Evolutionary conservation across 2,888 invertebrate genomes (phyloP).

Genomic region (Chalcosyrphus nemorum): DNA sequence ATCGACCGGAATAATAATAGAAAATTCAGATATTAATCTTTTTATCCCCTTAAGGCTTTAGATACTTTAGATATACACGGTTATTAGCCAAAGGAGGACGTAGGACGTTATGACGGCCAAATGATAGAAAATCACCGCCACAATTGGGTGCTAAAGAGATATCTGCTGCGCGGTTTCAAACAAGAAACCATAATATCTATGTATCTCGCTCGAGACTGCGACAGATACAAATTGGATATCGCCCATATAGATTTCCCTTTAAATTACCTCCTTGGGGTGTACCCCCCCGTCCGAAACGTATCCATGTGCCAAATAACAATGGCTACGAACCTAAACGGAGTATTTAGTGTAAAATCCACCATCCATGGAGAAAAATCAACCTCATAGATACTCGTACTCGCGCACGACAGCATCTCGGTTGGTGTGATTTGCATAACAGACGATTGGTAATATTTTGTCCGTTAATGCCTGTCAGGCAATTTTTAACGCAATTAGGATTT

Average conservation of each 20-base stretch:
- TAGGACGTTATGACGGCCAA: constrained; percentile 69
- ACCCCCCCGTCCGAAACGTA: constrained; percentile 10
- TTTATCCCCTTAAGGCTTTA: constrained; percentile 38
- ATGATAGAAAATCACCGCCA: constrained; percentile 70
- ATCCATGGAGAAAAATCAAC: constrained; percentile 32
- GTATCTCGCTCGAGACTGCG: constrained; percentile 56
- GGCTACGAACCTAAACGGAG: constrained; percentile 28
- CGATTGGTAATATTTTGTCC: constrained; percentile 71
- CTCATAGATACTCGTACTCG: constrained; percentile 3
- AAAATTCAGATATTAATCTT: constrained; percentile 69
- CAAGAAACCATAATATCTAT: not conserved
- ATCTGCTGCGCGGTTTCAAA: constrained; percentile 17
- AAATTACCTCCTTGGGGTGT: constrained; percentile 44
- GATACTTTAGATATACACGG: constrained; percentile 39
- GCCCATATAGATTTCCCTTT: constrained; percentile 71
- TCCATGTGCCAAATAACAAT: constrained; percentile 40
- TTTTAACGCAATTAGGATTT: constrained; percentile 73
- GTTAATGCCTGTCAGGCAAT: constrained; percentile 72
- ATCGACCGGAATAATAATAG: constrained; percentile 70
- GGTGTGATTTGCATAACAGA: constrained; percentile 67
- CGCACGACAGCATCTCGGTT: constrained; percentile 33
- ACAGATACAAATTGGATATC: constrained; percentile 72
- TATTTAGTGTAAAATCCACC: constrained; percentile 61
- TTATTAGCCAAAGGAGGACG: constrained; percentile 37
- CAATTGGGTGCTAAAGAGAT: constrained; percentile 73